A percentile compares a stretch with the other conserved stretches of the same genome.
phyloP scores from a whole-genome alignment of 2,888 invertebrate genomes.

The Pollenia labialis region DNA sequence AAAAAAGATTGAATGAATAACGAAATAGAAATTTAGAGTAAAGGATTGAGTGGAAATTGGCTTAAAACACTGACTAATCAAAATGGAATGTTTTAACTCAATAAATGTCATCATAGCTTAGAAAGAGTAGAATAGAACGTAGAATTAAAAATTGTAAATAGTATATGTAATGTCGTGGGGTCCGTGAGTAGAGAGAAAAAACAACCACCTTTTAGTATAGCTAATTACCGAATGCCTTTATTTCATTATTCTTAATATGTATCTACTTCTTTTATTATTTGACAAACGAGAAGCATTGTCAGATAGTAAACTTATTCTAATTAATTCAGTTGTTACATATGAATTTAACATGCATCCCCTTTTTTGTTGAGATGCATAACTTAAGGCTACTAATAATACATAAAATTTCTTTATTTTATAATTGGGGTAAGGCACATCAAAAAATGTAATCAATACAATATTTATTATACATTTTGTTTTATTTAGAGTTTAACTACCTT shows the following conservation, averaged over 20 bases:
- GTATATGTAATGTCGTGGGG: no score
- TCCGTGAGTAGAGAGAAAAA: no score
- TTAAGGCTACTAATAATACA: conserved; percentile 15
- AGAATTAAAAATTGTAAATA: no score
- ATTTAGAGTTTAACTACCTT: conserved; percentile 27
- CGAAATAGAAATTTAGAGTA: no score
- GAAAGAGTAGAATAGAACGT: no score
- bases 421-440: neutral
- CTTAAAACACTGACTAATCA: no score
- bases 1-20: no score
- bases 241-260: conserved; percentile 31
- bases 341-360: conserved; percentile 11
- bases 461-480: neutral
- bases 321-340: neutral
- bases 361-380: conserved; percentile 22
- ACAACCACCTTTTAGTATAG: no score
- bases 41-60: no score
- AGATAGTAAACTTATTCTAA: conserved; percentile 20
- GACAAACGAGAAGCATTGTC: conserved; percentile 15
- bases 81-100: no score
- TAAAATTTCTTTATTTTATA: neutral
- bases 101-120: no score
- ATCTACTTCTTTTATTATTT: conserved; percentile 12
- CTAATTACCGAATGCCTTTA: conserved; percentile 9
- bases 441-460: neutral